These are phyloP conservation scores for Drosophila ficusphila DNA, from an alignment of 1,140 invertebrate genomes.

Conservation along the genomic window DNA sequence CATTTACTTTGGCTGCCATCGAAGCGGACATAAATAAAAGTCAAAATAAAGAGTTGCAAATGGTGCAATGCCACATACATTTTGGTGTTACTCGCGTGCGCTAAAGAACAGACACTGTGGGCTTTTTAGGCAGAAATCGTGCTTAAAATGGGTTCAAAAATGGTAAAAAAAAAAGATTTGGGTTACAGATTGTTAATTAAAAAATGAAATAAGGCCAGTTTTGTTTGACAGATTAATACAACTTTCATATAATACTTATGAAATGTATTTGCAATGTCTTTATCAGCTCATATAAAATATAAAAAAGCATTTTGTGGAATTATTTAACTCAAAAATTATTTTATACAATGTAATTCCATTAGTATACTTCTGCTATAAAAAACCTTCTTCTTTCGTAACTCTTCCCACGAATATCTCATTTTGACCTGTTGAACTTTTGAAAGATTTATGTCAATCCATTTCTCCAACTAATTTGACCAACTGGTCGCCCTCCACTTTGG, in stretches of 20 bases:
- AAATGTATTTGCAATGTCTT: too few relatives aligned
- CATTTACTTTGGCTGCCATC: conserved; percentile 78
- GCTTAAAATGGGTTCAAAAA: not conserved
- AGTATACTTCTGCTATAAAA: too few relatives aligned
- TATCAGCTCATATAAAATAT: too few relatives aligned
- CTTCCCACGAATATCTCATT: not conserved
- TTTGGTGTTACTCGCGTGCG: conserved; percentile 42
- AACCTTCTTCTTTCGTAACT: not conserved
- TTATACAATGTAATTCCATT: too few relatives aligned
- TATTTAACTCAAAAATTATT: too few relatives aligned
- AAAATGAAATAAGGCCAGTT: too few relatives aligned
- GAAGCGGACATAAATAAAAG: conserved; percentile 75
- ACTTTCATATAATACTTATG: too few relatives aligned
- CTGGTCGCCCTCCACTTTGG: conserved; percentile 1
- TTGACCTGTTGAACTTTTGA: conserved; percentile 12
- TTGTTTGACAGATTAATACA: too few relatives aligned
- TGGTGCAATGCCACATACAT: conserved; percentile 65
- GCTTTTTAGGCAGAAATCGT: not conserved
- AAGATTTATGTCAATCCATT: conserved; percentile 29
- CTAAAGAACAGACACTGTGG: conserved; percentile 19
- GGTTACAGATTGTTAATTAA: not conserved
- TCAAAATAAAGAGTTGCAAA: conserved; percentile 82
- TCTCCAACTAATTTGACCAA: conserved; percentile 27
- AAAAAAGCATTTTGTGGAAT: too few relatives aligned
- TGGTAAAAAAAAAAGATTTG: not conserved